Evolutionary conservation across 2,888 invertebrate genomes (phyloP).

Genomic region (Carabus problematicus): DNA sequence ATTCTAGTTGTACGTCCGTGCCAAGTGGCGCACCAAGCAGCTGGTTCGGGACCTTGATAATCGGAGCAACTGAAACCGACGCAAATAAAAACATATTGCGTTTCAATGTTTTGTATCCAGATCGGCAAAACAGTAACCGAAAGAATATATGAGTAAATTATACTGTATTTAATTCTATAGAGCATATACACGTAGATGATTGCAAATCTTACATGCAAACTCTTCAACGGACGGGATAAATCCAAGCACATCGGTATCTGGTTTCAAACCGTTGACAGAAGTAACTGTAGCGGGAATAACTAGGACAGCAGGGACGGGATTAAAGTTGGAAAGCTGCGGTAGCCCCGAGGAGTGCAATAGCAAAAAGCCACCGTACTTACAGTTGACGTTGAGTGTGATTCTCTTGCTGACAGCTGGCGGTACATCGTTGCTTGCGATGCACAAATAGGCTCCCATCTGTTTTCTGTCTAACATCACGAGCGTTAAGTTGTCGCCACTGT

Average conservation of each 20-base stretch:
- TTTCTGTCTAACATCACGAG: slow-evolving; percentile 65
- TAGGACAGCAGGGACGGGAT: too few species aligned
- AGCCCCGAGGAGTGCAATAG: background rate
- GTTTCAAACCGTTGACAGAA: too few species aligned
- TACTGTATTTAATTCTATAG: too few species aligned
- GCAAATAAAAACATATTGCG: slow-evolving; percentile 32
- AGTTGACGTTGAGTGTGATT: slow-evolving; percentile 75
- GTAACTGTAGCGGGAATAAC: too few species aligned
- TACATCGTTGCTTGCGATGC: slow-evolving; percentile 69
- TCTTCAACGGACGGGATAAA: too few species aligned
- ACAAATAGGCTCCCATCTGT: slow-evolving; percentile 70
- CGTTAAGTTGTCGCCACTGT: slow-evolving; percentile 63
- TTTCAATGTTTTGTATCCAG: too few species aligned
- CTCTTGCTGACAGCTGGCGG: slow-evolving; percentile 73
- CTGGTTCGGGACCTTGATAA: slow-evolving; percentile 69
- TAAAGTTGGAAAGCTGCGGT: background rate
- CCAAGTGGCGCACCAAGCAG: slow-evolving; percentile 68
- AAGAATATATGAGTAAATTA: too few species aligned
- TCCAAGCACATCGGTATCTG: too few species aligned
- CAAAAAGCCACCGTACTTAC: slow-evolving; percentile 65
- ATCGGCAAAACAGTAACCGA: too few species aligned
- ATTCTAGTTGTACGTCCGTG: slow-evolving; percentile 67
- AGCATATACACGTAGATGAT: too few species aligned
- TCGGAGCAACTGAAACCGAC: slow-evolving; percentile 65
- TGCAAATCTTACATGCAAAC: too few species aligned